Percentiles rank a stretch among this genome's conserved stretches.
Evolutionary conservation across 2,113 vertebrate species (phyloP).

Genomic region (Ictidomys tridecemlineatus): DNA sequence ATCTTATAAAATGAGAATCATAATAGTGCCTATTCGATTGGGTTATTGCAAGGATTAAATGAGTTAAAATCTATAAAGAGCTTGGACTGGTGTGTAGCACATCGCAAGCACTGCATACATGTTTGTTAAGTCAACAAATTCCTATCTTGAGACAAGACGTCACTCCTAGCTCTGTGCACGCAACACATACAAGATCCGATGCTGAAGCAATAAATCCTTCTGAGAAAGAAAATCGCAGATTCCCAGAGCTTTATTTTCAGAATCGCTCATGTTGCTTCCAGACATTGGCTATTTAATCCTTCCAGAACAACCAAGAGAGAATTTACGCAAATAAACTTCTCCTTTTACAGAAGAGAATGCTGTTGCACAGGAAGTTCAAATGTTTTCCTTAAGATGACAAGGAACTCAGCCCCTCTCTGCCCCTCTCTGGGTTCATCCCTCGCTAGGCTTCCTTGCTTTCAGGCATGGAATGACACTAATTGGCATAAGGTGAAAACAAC

Average conservation of each 20-base stretch:
- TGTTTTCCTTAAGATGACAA: neutral
- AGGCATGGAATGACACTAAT: neutral
- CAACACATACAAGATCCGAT: neutral
- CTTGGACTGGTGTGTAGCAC: neutral
- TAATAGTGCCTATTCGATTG: neutral
- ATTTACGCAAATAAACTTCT: constrained; percentile 78
- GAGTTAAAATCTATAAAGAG: constrained; percentile 35
- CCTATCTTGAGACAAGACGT: neutral
- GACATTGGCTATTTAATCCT: constrained; percentile 76
- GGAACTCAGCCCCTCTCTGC: neutral
- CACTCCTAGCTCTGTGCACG: constrained; percentile 12
- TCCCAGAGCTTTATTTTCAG: constrained; percentile 74
- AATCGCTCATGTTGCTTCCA: constrained; percentile 79
- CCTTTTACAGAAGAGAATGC: constrained; percentile 77
- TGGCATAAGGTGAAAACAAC: neutral
- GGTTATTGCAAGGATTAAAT: neutral
- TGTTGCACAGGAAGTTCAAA: constrained; percentile 9
- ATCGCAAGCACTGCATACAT: neutral
- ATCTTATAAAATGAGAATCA: constrained; percentile 14
- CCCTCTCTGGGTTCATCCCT: neutral
- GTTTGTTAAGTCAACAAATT: constrained; percentile 66
- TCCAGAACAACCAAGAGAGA: constrained; percentile 71
- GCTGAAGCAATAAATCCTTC: constrained; percentile 71
- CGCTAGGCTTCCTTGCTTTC: neutral
- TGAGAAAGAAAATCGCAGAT: constrained; percentile 71